phyloP scores from a whole-genome alignment of 2,113 vertebrate species.

The Hypomesus transpacificus region DNA sequence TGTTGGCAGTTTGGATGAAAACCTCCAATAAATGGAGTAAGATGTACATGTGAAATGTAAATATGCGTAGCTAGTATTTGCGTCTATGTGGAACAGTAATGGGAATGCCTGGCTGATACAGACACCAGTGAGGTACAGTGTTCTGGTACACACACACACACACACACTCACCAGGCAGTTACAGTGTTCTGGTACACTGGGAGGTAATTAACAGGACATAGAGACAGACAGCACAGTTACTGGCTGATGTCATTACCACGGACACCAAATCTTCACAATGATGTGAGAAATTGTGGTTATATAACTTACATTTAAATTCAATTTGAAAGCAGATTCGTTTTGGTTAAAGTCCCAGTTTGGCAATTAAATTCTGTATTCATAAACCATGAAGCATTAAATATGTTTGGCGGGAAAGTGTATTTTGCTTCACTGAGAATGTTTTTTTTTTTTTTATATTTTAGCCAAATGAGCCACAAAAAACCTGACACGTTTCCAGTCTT shows the following conservation, averaged over 20 bases:
- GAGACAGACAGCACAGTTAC: background rate
- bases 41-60: too few relatives aligned
- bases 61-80: too few relatives aligned
- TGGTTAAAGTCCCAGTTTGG: background rate
- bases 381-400: slow-evolving; percentile 2
- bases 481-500: background rate
- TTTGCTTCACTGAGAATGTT: background rate
- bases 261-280: background rate
- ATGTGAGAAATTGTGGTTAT: background rate
- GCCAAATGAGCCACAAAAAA: slow-evolving; percentile 7
- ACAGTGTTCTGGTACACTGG: too few relatives aligned
- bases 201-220: background rate
- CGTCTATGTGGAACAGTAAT: too few relatives aligned
- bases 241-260: background rate
- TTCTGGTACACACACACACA: too few relatives aligned
- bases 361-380: background rate
- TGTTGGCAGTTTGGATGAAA: too few relatives aligned
- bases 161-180: too few relatives aligned
- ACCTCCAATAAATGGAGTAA: too few relatives aligned
- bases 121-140: too few relatives aligned
- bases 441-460: background rate
- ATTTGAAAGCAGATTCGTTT: background rate
- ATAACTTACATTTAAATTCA: background rate
- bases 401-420: background rate
- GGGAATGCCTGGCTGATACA: too few relatives aligned